Evolutionary conservation across 2,797 vertebrate genomes (phyloP), one percentile per base, ranked within the genome.

Genomic region (Crenuchus spilurus): DNA sequence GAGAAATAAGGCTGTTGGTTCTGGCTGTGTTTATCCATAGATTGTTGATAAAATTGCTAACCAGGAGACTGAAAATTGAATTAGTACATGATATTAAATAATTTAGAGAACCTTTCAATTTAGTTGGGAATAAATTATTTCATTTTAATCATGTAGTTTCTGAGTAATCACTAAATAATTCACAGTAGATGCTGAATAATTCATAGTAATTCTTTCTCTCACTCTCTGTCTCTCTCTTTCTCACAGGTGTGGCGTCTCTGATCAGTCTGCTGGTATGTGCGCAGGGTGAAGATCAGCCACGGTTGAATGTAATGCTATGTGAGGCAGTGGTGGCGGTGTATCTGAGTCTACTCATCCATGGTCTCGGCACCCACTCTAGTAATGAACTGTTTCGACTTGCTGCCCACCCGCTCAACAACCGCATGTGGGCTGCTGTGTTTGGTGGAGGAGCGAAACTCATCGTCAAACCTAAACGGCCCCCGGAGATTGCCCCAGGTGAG

Each of bases 361-460:
- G 96, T 33, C 90, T 99, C 60, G 97, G 96, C 70, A 98, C 95
- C 14, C 96, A 98, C 84, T 95, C 94, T 14, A 90, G 95, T 74
- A 98, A 95, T 1, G 96, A 98, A 80, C 90, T 99, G 46, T 99
- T 99, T 84, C 94, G 97, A 24, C 92, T 99, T 48, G 96, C 96
- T 2, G 97, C 97, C 1, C 98, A 99, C 86, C 98, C 97, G 0
- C 85, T 99, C 75, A 99, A 98, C 89, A 91, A 93, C 78, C 93
- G 97, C 74, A 96, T 99, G 96, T 99, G 97, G 97, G 98, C 98
- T 0, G 96, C 98, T 0, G 93, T 99, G 35, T 99, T 99, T 62
- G 98, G 98, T 0, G 98, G 98, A 6, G 98, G 97, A 22, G 97
- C 93, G 18, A 98, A 96, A 86, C 92, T 98, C 76, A 88, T 99